Conservation (phyloP, 2,888 invertebrate genomes). For the Epirrhoe alternata region DNA sequence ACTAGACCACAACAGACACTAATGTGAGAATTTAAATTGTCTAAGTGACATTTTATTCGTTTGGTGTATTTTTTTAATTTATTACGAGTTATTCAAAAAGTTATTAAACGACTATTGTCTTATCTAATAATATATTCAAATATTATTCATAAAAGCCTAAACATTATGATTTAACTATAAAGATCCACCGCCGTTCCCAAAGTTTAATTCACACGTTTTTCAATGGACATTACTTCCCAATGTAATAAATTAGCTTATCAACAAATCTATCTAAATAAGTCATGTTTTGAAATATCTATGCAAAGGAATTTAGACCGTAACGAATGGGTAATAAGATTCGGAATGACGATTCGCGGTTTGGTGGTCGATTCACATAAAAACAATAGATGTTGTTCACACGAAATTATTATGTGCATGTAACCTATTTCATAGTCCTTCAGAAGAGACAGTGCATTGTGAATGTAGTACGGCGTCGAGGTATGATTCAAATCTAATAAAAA, state of each 20-base stretch:
- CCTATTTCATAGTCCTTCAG: constrained; percentile 43
- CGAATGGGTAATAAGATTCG: constrained; percentile 24
- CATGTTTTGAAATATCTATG: constrained; percentile 40
- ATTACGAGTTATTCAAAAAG: no score
- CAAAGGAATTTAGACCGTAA: constrained; percentile 35
- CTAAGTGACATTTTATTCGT: no score
- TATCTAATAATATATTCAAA: background rate
- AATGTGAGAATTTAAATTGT: no score
- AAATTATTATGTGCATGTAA: constrained; percentile 40
- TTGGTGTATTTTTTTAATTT: no score
- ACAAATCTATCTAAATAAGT: constrained; percentile 41
- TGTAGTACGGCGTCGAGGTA: constrained; percentile 13
- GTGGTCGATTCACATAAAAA: constrained; percentile 40
- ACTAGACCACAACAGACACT: no score
- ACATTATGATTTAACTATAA: constrained; percentile 31
- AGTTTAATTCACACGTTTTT: constrained; percentile 42
- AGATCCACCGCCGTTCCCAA: constrained; percentile 34
- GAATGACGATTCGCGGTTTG: constrained; percentile 18
- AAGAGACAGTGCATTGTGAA: constrained; percentile 36
- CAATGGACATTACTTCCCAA: constrained; percentile 41
- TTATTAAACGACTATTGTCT: no score
- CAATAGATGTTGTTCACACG: constrained; percentile 42
- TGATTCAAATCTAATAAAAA: constrained; percentile 7
- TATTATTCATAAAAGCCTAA: constrained; percentile 2
- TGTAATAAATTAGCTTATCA: constrained; percentile 43